Evolutionary conservation across 2,113 vertebrate genomes (phyloP).

Genomic region (Bettongia penicillata): DNA sequence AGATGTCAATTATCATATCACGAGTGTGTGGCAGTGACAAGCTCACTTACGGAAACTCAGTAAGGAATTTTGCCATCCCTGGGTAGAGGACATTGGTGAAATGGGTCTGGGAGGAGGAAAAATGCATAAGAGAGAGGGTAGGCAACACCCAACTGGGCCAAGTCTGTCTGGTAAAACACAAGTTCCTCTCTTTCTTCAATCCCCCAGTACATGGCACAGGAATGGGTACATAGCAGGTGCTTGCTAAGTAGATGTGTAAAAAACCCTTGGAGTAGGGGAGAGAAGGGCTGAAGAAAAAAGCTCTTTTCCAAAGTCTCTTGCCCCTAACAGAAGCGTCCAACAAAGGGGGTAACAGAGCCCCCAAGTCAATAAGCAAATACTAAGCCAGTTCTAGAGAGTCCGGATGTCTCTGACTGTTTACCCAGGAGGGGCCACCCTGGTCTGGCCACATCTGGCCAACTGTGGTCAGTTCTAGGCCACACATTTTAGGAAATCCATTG

Average conservation of each 20-base stretch:
- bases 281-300: not conserved
- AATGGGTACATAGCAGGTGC: not conserved
- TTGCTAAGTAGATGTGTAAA: constrained; percentile 6
- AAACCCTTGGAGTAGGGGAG: not conserved
- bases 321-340: not conserved
- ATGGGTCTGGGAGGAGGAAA: not conserved
- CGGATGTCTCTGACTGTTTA: not conserved
- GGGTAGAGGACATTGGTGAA: not conserved
- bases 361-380: not conserved
- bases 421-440: not conserved
- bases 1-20: not conserved
- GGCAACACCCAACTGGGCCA: not conserved
- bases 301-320: not conserved
- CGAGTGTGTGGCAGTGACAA: not conserved
- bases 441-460: not conserved
- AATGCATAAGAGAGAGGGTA: not conserved
- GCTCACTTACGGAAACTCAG: not conserved
- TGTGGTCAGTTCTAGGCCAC: not conserved
- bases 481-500: not conserved
- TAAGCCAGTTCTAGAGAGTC: not conserved
- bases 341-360: not conserved
- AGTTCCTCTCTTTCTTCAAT: constrained; percentile 17
- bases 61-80: not conserved
- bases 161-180: not conserved
- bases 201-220: not conserved